A percentile compares a stretch with the other conserved stretches of the same genome.
Evolutionary conservation across 1,140 invertebrate species (phyloP).

Genomic region (Thaumetopoea pityocampa): DNA sequence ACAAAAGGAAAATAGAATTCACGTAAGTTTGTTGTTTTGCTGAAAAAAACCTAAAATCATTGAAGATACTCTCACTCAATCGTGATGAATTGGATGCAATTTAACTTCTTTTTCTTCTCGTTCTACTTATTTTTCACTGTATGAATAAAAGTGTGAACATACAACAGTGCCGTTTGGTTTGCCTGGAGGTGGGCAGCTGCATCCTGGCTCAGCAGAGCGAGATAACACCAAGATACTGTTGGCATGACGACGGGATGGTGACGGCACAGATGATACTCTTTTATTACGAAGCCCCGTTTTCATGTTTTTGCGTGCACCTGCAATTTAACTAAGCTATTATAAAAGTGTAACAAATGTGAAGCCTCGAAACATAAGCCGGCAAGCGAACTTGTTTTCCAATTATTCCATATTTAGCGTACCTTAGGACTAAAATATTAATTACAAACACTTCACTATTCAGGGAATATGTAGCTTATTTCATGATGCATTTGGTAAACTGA

Average conservation of each 20-base stretch:
- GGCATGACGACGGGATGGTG: constrained; percentile 36
- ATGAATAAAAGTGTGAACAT: constrained; percentile 4
- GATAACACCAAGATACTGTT: constrained; percentile 29
- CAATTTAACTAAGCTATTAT: too few relatives aligned
- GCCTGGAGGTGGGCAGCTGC: constrained; percentile 43
- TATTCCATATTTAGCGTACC: too few relatives aligned
- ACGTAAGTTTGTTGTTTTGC: too few relatives aligned
- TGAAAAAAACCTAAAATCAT: too few relatives aligned
- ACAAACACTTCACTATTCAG: too few relatives aligned
- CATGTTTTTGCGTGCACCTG: not conserved
- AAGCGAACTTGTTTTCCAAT: too few relatives aligned
- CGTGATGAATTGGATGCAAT: not conserved
- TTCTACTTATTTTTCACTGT: not conserved
- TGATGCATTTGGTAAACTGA: too few relatives aligned
- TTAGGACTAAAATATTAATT: too few relatives aligned
- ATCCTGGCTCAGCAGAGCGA: constrained; percentile 41
- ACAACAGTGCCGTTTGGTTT: constrained; percentile 37
- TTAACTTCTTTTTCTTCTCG: not conserved
- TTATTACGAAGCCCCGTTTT: not conserved
- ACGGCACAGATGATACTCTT: constrained; percentile 5
- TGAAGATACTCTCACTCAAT: not conserved
- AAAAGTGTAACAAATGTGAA: too few relatives aligned
- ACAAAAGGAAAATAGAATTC: too few relatives aligned
- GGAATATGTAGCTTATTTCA: too few relatives aligned
- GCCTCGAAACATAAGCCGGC: too few relatives aligned